Percentiles rank a stretch among this genome's conserved stretches.
Evolutionary conservation across 2,888 invertebrate genomes (phyloP).

Genomic region (Dendrolimus pini): DNA sequence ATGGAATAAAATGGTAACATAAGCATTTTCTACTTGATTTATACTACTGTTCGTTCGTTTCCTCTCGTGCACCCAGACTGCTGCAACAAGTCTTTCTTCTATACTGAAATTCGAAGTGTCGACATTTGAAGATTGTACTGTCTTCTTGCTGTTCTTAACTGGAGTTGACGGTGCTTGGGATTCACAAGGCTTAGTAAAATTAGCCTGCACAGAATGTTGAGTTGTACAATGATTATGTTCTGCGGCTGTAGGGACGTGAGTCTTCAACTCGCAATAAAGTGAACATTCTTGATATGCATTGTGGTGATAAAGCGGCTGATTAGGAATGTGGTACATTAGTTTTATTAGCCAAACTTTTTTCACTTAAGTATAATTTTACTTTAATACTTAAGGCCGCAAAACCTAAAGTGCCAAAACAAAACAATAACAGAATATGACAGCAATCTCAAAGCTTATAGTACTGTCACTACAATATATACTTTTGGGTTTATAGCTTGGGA

Average conservation of each 20-base stretch:
- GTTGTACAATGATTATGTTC: background rate
- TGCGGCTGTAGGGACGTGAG: background rate
- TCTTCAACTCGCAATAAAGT: background rate
- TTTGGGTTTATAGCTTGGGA: no score
- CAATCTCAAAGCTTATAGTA: no score
- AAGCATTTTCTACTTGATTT: constrained; percentile 23
- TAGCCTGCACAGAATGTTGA: background rate
- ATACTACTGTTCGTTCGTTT: constrained; percentile 39
- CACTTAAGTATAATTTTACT: background rate
- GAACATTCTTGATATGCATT: constrained; percentile 25
- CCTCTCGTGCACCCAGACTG: constrained; percentile 68
- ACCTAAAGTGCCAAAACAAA: no score
- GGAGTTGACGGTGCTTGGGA: constrained; percentile 5
- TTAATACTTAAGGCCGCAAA: no score
- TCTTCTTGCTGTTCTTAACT: constrained; percentile 10
- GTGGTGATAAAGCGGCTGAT: constrained; percentile 22
- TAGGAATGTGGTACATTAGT: constrained; percentile 41
- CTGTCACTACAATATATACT: no score
- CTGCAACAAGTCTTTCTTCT: constrained; percentile 60
- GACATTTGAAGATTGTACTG: constrained; percentile 17
- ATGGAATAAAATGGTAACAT: background rate
- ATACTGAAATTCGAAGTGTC: constrained; percentile 48
- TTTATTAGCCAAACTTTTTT: background rate
- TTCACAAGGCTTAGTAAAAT: constrained; percentile 4
- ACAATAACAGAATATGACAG: no score